These are phyloP conservation scores for Erebia epiphron DNA, from an alignment of 2,888 invertebrate genomes.

Conservation along the genomic window DNA sequence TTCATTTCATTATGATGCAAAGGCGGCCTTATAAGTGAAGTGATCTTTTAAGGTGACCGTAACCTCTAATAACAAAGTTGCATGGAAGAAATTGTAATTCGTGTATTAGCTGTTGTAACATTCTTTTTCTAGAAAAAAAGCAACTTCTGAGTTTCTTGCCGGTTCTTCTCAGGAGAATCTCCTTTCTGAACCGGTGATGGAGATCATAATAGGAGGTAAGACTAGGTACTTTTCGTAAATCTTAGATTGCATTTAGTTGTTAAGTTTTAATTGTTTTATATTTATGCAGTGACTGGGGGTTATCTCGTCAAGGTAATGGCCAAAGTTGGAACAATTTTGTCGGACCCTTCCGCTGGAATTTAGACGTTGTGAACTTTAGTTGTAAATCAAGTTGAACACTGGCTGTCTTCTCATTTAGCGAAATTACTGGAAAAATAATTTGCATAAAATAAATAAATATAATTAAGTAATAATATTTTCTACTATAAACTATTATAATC, in stretches of 20 bases:
- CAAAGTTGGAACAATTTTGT: slow-evolving; percentile 33
- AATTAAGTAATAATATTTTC: not conserved
- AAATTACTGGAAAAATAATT: slow-evolving; percentile 11
- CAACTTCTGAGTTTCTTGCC: no score
- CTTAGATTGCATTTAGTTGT: not conserved
- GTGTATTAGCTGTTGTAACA: no score
- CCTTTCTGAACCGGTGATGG: no score
- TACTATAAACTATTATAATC: no score
- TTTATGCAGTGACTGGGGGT: slow-evolving; percentile 29
- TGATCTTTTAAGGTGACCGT: no score
- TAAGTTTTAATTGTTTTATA: slow-evolving; percentile 21
- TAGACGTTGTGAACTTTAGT: slow-evolving; percentile 37
- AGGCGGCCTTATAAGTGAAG: no score
- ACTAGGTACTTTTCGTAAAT: not conserved
- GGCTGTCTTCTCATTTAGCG: slow-evolving; percentile 34
- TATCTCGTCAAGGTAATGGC: slow-evolving; percentile 35
- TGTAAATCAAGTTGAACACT: slow-evolving; percentile 41
- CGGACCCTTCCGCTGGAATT: slow-evolving; percentile 30
- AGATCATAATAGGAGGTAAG: no score
- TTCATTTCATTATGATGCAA: no score
- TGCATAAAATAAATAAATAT: not conserved
- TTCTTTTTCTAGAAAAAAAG: no score
- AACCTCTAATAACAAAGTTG: no score
- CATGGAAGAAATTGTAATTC: no score
- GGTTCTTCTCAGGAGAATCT: no score